Conservation (phyloP, 2,888 invertebrate genomes). For the Campoplex capitator region DNA sequence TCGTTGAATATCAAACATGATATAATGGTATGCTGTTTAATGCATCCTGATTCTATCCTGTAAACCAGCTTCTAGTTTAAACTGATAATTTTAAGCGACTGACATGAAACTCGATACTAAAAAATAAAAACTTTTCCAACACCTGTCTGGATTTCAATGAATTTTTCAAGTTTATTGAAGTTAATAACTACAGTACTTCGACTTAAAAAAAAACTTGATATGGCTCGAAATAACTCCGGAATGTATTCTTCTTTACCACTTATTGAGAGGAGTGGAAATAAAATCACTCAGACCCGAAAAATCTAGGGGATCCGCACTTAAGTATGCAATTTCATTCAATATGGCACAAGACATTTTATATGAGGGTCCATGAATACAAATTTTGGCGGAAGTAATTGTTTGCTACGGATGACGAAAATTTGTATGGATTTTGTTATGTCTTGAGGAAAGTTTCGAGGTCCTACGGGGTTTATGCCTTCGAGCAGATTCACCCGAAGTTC, state of each 20-base stretch:
- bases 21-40: too few species aligned
- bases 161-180: not conserved
- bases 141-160: too few species aligned
- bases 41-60: too few species aligned
- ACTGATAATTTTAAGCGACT: too few species aligned
- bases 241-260: not conserved
- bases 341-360: not conserved
- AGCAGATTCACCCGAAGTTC: constrained; percentile 57
- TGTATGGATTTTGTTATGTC: constrained; percentile 55
- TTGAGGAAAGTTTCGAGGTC: constrained; percentile 61
- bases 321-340: constrained; percentile 9
- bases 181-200: not conserved
- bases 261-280: not conserved
- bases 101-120: too few species aligned
- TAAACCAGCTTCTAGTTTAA: too few species aligned
- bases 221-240: not conserved
- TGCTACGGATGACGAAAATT: constrained; percentile 48
- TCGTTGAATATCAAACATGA: too few species aligned
- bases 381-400: constrained; percentile 48
- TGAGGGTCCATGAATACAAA: constrained; percentile 3
- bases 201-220: not conserved
- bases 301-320: not conserved
- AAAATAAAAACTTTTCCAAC: too few species aligned
- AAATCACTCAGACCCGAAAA: not conserved
- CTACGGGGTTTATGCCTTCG: constrained; percentile 45